A percentile compares a stretch with the other conserved stretches of the same genome.
phyloP scores from a whole-genome alignment of 2,113 vertebrate genomes.

The Pampusana beccarii region DNA sequence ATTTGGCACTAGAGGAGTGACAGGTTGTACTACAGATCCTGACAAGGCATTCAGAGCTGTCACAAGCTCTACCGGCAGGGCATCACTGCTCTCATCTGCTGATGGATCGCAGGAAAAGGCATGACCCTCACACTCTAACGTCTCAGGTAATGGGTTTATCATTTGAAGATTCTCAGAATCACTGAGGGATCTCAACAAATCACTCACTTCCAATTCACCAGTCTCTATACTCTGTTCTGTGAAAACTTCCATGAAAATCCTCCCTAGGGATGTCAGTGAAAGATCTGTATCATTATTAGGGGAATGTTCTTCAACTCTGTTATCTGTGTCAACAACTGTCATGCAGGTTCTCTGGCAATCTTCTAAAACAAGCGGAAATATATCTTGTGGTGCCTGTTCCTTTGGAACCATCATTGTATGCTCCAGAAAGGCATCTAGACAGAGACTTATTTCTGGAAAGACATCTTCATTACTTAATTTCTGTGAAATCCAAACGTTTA shows the following conservation, averaged over 20 bases:
- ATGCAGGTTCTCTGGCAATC: not conserved
- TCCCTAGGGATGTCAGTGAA: not conserved
- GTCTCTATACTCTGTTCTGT: not conserved
- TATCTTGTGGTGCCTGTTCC: not conserved
- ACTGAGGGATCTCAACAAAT: not conserved
- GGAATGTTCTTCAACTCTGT: not conserved
- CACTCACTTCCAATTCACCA: slow-evolving; percentile 6
- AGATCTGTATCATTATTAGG: slow-evolving; percentile 12
- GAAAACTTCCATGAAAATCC: not conserved
- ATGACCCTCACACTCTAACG: not conserved
- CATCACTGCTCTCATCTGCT: slow-evolving; percentile 7
- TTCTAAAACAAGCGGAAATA: not conserved
- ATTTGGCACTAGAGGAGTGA: not conserved
- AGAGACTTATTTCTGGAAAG: slow-evolving; percentile 44
- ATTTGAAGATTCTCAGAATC: slow-evolving; percentile 5
- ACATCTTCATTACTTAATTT: slow-evolving; percentile 20
- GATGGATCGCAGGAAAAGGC: not conserved
- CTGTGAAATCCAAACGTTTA: slow-evolving; percentile 11
- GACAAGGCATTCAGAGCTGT: slow-evolving; percentile 38
- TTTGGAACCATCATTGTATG: not conserved
- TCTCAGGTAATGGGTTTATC: not conserved
- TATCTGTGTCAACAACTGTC: not conserved
- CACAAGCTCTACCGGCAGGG: slow-evolving; percentile 27
- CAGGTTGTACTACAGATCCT: not conserved
- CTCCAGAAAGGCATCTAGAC: not conserved